phyloP scores from a whole-genome alignment of 2,797 vertebrate species.

The Sphenopsis melanotis region DNA sequence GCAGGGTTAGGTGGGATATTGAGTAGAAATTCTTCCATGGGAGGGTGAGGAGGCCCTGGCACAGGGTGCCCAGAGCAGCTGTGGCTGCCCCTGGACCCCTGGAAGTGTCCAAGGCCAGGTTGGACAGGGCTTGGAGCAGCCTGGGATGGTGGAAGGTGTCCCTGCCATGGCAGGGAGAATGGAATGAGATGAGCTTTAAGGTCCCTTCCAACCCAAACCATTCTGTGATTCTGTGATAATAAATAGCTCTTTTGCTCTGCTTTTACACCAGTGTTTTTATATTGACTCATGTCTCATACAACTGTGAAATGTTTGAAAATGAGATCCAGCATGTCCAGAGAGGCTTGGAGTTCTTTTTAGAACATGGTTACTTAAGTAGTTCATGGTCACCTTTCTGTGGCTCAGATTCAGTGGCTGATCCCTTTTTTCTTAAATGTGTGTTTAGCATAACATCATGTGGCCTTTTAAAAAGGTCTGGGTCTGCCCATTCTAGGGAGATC shows the following conservation, averaged over 20 bases:
- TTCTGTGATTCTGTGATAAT: neutral
- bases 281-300: neutral
- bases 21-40: accelerated
- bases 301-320: neutral
- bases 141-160: accelerated
- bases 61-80: neutral
- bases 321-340: neutral
- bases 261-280: neutral
- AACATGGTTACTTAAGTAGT: neutral
- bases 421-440: neutral
- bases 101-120: accelerated
- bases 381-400: neutral
- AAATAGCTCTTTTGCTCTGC: neutral
- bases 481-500: neutral
- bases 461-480: neutral
- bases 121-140: accelerated
- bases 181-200: neutral
- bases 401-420: neutral
- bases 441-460: neutral
- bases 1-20: neutral
- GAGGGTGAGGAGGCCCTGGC: neutral
- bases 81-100: neutral
- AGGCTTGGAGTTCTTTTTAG: neutral
- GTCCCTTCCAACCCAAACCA: neutral
- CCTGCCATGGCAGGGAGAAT: neutral